Evolutionary conservation across 2,888 invertebrate genomes (phyloP).

Genomic region (Cremastobaeus sp.): DNA sequence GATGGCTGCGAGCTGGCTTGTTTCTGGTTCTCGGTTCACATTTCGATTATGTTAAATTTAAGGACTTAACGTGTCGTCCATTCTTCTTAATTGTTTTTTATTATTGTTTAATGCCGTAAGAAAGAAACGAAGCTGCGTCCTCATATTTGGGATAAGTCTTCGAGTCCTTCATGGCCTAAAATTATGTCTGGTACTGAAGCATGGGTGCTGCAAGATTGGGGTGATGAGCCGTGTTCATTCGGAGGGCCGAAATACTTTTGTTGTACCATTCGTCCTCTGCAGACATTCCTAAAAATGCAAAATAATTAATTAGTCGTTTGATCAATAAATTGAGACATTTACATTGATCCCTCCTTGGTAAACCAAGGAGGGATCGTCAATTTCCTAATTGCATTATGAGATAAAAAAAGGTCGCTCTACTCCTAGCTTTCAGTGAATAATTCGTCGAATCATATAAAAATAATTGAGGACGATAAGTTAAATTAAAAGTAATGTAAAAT

Average conservation of each 20-base stretch:
- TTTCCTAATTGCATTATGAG: no score
- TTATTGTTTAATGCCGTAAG: slow-evolving; percentile 57
- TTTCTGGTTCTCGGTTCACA: slow-evolving; percentile 17
- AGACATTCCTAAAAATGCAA: slow-evolving; percentile 86
- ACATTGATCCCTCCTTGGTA: no score
- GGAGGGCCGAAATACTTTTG: slow-evolving; percentile 96
- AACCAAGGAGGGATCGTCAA: no score
- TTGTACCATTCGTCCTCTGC: slow-evolving; percentile 99
- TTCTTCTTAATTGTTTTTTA: slow-evolving; percentile 10
- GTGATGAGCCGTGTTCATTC: slow-evolving; percentile 98
- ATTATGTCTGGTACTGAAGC: slow-evolving; percentile 98
- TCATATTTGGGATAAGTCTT: slow-evolving; percentile 53
- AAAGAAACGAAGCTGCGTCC: slow-evolving; percentile 62
- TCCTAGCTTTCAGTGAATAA: no score
- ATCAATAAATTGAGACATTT: no score
- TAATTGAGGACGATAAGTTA: not conserved
- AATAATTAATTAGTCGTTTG: no score
- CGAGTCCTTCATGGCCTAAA: slow-evolving; percentile 68
- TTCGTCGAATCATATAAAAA: no score
- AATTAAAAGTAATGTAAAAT: not conserved
- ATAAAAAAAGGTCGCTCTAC: no score
- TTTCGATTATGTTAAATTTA: slow-evolving; percentile 37
- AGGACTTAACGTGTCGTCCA: slow-evolving; percentile 35
- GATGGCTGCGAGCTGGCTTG: slow-evolving; percentile 4
- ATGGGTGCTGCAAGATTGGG: slow-evolving; percentile 97